These are phyloP conservation scores for Cheilinus undulatus DNA, from an alignment of 2,113 vertebrate species.

Conservation along the genomic window DNA sequence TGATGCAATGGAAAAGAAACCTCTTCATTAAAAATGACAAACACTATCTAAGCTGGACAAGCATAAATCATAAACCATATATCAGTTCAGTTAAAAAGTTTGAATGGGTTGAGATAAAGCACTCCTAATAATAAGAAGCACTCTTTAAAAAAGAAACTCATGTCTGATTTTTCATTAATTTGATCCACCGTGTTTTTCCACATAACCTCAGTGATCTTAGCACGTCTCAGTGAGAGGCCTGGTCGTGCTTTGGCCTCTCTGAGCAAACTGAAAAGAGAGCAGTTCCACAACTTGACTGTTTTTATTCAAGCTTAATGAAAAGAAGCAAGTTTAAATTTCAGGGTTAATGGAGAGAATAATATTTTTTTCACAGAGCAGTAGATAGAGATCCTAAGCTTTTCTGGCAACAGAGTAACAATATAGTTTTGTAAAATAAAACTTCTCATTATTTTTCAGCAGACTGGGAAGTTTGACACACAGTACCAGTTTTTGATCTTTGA, in stretches of 20 bases:
- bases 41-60: no score
- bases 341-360: not conserved
- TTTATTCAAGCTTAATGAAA: not conserved
- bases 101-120: no score
- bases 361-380: not conserved
- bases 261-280: not conserved
- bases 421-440: not conserved
- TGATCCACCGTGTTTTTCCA: not conserved
- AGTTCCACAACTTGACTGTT: not conserved
- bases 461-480: no score
- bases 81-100: no score
- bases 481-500: no score
- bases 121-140: conserved; percentile 3
- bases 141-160: not conserved
- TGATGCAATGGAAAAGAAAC: no score
- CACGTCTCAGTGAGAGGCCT: not conserved
- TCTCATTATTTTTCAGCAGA: not conserved
- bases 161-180: conserved; percentile 1
- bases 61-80: no score
- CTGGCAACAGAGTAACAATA: not conserved
- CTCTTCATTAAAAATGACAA: no score
- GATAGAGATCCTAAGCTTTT: not conserved
- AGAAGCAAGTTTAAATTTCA: no score
- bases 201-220: not conserved
- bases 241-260: not conserved